A percentile compares a stretch with the other conserved stretches of the same genome.
These are phyloP conservation scores for Panopea generosa DNA, from an alignment of 2,888 invertebrate genomes.

Conservation along the genomic window DNA sequence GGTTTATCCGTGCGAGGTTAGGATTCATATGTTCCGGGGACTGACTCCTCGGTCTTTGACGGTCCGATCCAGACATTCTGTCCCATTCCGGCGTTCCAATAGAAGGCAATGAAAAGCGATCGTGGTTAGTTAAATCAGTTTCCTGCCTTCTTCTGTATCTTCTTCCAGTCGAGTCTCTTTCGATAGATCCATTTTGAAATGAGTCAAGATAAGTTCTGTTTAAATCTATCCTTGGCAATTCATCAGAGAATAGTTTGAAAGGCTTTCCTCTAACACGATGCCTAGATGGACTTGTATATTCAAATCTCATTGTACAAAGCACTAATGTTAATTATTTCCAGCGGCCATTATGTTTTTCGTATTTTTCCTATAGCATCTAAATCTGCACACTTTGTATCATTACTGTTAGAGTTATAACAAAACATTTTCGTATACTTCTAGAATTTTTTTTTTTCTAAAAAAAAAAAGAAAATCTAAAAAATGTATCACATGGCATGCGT, in stretches of 20 bases:
- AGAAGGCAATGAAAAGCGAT: slow-evolving; percentile 44
- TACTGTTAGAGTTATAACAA: too few relatives aligned
- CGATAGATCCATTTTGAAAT: not conserved
- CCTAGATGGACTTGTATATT: not conserved
- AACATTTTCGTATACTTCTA: too few relatives aligned
- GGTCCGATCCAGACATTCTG: slow-evolving; percentile 17
- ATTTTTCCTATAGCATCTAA: too few relatives aligned
- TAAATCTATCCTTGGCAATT: slow-evolving; percentile 38
- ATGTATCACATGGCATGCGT: too few relatives aligned
- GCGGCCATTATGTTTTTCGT: too few relatives aligned
- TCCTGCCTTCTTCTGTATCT: not conserved
- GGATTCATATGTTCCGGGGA: slow-evolving; percentile 24
- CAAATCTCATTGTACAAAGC: too few relatives aligned
- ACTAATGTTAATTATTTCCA: too few relatives aligned
- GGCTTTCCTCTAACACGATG: slow-evolving; percentile 24
- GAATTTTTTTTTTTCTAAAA: too few relatives aligned
- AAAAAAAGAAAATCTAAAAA: too few relatives aligned
- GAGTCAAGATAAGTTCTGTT: slow-evolving; percentile 12
- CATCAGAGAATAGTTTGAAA: slow-evolving; percentile 54
- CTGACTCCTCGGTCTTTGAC: slow-evolving; percentile 19
- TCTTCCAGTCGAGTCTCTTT: not conserved
- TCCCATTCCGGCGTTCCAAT: slow-evolving; percentile 49
- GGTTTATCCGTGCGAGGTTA: slow-evolving; percentile 32
- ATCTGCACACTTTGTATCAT: too few relatives aligned
- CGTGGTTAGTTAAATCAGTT: slow-evolving; percentile 7